These are phyloP conservation scores for Euleptes europaea DNA, from an alignment of 2,113 vertebrate genomes.

Conservation along the genomic window DNA sequence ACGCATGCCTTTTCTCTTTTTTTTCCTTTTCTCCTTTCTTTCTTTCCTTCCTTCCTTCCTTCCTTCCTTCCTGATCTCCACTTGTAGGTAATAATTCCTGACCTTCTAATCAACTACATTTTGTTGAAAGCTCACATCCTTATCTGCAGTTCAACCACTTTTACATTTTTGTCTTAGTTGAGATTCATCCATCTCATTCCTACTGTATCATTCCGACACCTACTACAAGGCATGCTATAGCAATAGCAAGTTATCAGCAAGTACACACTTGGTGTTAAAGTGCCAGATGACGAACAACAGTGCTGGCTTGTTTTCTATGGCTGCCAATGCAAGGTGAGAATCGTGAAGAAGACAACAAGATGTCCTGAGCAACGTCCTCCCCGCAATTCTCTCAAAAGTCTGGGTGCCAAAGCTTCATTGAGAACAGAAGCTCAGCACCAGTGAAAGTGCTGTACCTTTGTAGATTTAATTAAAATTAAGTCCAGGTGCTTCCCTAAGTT, in stretches of 20 bases:
- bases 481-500: background rate
- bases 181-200: background rate
- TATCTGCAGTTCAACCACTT: background rate
- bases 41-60: too few relatives aligned
- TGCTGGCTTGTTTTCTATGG: background rate
- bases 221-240: background rate
- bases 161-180: background rate
- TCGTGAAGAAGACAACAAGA: background rate
- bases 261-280: background rate
- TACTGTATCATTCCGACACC: background rate
- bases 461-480: background rate
- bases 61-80: background rate
- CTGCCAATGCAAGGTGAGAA: background rate
- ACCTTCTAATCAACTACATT: background rate
- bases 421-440: background rate
- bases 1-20: too few relatives aligned
- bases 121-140: background rate
- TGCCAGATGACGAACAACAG: background rate
- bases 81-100: background rate
- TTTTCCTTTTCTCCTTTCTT: too few relatives aligned
- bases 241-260: background rate
- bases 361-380: background rate
- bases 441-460: background rate
- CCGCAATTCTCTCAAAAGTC: background rate
- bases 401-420: background rate